A percentile compares a stretch with the other conserved stretches of the same genome.
Conservation (phyloP, 2,888 invertebrate genomes). For the Galerucella pusilla region DNA sequence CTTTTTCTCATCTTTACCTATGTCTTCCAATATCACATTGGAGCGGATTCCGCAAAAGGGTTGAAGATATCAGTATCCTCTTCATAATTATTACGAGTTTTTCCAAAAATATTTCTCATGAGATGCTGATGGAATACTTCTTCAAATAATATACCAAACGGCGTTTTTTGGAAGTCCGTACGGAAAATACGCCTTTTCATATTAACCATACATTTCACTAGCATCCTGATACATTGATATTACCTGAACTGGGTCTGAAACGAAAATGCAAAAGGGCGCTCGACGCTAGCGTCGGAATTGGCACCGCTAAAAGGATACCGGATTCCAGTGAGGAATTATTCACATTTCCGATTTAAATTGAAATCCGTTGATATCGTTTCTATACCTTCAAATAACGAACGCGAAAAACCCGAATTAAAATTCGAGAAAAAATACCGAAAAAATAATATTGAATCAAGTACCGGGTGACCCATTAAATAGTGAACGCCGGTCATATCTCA, state of each 20-base stretch:
- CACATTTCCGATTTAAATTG: conserved; percentile 23
- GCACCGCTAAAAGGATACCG: conserved; percentile 19
- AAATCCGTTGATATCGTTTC: conserved; percentile 14
- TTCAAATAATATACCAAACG: conserved; percentile 9
- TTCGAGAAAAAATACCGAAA: not conserved
- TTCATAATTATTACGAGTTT: not conserved
- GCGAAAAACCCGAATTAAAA: conserved; percentile 1
- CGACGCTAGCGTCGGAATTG: not conserved
- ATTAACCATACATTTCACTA: conserved; percentile 47
- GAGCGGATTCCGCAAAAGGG: no score
- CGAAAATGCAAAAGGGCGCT: conserved; percentile 3
- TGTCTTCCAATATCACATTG: no score
- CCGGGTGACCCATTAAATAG: no score
- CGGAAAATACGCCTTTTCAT: conserved; percentile 56
- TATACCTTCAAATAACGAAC: not conserved
- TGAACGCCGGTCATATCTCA: no score
- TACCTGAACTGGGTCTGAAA: conserved; percentile 23
- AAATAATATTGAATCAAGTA: no score
- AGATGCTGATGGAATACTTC: not conserved
- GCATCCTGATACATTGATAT: conserved; percentile 39
- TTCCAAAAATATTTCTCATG: not conserved
- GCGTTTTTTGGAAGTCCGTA: conserved; percentile 21
- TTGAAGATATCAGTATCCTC: not conserved
- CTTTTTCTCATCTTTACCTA: no score
- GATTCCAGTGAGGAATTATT: conserved; percentile 36